Conservation (phyloP, 2,113 vertebrate species). For the Petromus typicus region DNA sequence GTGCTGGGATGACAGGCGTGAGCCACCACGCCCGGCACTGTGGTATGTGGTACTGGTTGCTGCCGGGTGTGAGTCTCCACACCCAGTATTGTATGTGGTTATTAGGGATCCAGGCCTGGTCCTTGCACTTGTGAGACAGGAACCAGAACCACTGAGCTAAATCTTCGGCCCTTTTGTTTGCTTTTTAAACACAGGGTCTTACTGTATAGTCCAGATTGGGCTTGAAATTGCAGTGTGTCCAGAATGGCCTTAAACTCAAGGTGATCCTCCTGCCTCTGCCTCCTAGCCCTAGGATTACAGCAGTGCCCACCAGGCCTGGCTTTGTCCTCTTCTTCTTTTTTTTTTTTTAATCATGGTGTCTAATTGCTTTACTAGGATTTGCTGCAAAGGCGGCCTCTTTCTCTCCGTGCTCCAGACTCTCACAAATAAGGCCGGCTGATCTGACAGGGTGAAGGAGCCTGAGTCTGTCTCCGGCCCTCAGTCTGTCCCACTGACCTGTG, state of each 20-base stretch:
- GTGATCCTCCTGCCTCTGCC: background rate
- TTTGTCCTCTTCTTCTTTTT: background rate
- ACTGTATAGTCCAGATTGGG: no score
- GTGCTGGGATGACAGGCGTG: no score
- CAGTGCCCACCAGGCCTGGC: background rate
- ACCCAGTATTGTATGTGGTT: no score
- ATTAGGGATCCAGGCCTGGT: no score
- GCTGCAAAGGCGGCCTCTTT: background rate
- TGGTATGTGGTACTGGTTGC: no score
- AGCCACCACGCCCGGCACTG: no score
- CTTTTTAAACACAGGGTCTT: background rate
- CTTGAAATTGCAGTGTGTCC: no score
- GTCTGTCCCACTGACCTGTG: background rate
- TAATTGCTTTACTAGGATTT: background rate
- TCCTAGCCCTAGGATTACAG: background rate
- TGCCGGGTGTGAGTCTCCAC: no score
- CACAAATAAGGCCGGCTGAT: background rate
- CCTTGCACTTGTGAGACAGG: no score
- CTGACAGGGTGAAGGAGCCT: background rate
- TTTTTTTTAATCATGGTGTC: background rate
- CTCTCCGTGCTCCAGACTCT: background rate
- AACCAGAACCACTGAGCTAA: no score
- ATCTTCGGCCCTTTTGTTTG: no score
- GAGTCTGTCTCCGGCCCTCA: background rate
- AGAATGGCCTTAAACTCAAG: background rate